Conservation (phyloP, 1,140 invertebrate species). For the Drosophila subpulchrella region DNA sequence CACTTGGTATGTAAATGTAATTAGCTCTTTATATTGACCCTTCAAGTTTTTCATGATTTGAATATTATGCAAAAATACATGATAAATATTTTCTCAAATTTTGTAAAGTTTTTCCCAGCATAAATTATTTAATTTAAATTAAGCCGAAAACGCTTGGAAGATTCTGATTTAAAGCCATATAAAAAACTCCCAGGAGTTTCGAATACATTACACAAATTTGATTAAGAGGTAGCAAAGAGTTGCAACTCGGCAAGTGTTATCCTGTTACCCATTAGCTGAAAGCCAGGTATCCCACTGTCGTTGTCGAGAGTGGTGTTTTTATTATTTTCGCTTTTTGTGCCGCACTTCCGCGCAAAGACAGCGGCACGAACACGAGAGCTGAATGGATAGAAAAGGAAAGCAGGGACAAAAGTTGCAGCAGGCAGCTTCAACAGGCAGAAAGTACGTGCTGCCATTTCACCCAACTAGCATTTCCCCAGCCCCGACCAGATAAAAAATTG, state of each 20-base stretch:
- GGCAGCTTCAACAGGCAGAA: conserved; percentile 64
- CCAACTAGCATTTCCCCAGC: not conserved
- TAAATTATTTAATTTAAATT: too few species aligned
- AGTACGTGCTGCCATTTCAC: conserved; percentile 44
- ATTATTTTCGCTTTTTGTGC: conserved; percentile 60
- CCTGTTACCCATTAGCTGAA: not conserved
- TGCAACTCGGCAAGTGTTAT: not conserved
- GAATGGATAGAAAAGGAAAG: conserved; percentile 70
- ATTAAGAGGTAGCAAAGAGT: not conserved
- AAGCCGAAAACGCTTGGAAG: too few species aligned
- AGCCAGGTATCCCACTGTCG: conserved; percentile 20
- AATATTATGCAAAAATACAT: too few species aligned
- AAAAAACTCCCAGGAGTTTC: too few species aligned
- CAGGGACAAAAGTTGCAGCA: conserved; percentile 59
- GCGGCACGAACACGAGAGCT: conserved; percentile 58
- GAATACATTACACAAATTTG: too few species aligned
- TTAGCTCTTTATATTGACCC: too few species aligned
- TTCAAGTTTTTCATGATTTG: too few species aligned
- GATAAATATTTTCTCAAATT: too few species aligned
- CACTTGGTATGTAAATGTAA: too few species aligned
- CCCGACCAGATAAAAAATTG: conserved; percentile 72
- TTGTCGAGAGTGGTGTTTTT: conserved; percentile 1
- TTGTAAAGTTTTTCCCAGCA: too few species aligned
- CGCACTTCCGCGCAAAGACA: conserved; percentile 61
- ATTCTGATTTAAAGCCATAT: too few species aligned